Base-by-base conservation (phyloP, 2,797 vertebrate genomes). In the Gallinago solitaria region DNA sequence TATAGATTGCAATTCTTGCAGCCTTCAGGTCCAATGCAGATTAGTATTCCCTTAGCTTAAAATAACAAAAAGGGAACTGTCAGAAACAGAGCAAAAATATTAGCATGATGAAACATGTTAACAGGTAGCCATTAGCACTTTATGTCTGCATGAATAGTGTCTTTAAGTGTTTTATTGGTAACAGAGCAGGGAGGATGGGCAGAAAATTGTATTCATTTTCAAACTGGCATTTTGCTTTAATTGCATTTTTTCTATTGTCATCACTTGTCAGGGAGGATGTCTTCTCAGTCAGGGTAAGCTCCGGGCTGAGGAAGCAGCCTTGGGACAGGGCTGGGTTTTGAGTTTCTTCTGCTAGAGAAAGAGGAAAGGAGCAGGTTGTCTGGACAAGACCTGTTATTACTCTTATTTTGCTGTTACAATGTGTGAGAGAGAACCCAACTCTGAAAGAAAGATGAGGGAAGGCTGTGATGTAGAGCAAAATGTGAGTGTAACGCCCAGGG, bases 121-220 rank as follows among this genome's bases (percentile, higher is more conserved):
- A 97, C 97, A 98, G 97, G 97, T 98, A 97, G 93, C 97, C 97
- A 97, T 98, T 98, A 98, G 94, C 97, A 97, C 97, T 98, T 98
- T 96, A 96, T 97, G 95, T 97, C 96, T 97, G 97, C 96, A 93
- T 97, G 97, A 98, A 96, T 95, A 97, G 95, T 96, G 97, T 95
- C 97, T 98, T 95, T 87, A 97, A 98, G 94, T 97, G 91, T 96
- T 98, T 98, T 98, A 97, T 96, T 96, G 94, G 96, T 97, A 97
- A 96, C 96, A 93, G 95, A 97, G 95, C 82, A 91, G 95, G 96
- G 93, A 95, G 71, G 81, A 90, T 94, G 69, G 74, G 86, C 93
- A 95, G 86, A 95, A 97, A 97, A 97, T 83, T 92, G 77, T 87
- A 95, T 96, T 97, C 37, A 24, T 97, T 97, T 97, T 93, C 83